phyloP scores from a whole-genome alignment of 1,140 invertebrate genomes.

The Bombus vancouverensis region DNA sequence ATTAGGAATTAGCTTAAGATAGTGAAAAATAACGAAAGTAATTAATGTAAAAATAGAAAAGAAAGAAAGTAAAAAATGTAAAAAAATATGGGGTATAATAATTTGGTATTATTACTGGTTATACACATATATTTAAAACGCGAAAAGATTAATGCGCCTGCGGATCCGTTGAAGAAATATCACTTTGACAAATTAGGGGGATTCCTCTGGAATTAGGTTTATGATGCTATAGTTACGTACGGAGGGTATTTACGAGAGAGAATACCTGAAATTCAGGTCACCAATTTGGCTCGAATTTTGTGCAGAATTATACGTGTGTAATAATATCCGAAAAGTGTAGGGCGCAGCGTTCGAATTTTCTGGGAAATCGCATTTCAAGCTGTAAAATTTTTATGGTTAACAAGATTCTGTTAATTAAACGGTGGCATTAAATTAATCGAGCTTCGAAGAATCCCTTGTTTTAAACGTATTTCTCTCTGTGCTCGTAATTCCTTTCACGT shows the following conservation, averaged over 20 bases:
- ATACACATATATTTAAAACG: not conserved
- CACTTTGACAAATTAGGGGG: constrained; percentile 11
- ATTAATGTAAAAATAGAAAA: too few species aligned
- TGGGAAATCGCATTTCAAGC: not conserved
- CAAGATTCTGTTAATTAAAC: not conserved
- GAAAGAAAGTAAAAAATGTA: not conserved
- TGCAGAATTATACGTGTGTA: not conserved
- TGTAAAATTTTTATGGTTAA: not conserved
- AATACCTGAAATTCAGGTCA: constrained; percentile 22
- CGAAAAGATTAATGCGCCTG: not conserved
- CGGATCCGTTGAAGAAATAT: not conserved
- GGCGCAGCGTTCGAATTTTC: not conserved
- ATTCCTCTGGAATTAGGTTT: constrained; percentile 9
- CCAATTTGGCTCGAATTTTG: constrained; percentile 7
- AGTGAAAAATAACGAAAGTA: too few species aligned
- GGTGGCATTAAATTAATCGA: not conserved
- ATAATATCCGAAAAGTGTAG: not conserved
- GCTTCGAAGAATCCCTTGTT: not conserved
- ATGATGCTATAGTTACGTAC: not conserved
- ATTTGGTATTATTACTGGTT: not conserved
- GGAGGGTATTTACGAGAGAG: not conserved
- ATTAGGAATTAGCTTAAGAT: not conserved
- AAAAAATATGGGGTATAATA: not conserved
- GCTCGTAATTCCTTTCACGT: not conserved
- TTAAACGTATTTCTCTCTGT: not conserved